Conservation (phyloP, 2,888 invertebrate species). For the Leptinotarsa juncta region DNA sequence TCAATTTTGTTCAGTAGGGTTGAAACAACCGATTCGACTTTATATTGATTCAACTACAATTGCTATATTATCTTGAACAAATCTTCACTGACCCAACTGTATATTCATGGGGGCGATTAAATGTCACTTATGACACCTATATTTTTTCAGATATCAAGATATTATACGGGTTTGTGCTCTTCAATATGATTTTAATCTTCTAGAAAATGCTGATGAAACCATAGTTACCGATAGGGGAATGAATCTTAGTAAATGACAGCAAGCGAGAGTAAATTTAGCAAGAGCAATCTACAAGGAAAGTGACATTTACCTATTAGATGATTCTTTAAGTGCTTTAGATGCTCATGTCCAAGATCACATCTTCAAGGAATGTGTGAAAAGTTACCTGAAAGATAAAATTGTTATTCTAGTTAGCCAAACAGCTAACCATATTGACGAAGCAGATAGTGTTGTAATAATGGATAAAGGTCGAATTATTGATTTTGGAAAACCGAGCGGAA, state of each 20-base stretch:
- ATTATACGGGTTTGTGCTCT: slow-evolving; percentile 75
- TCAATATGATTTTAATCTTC: slow-evolving; percentile 75
- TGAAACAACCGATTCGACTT: too few species aligned
- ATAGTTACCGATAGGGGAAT: slow-evolving; percentile 82
- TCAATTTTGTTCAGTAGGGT: too few species aligned
- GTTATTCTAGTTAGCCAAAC: slow-evolving; percentile 80
- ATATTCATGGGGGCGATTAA: too few species aligned
- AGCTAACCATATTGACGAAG: slow-evolving; percentile 72
- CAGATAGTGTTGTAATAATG: slow-evolving; percentile 53
- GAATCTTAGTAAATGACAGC: slow-evolving; percentile 82
- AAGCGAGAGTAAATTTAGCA: slow-evolving; percentile 87
- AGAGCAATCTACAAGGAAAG: slow-evolving; percentile 85
- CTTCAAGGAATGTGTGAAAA: slow-evolving; percentile 80
- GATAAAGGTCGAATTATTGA: slow-evolving; percentile 68
- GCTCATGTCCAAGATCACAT: slow-evolving; percentile 85
- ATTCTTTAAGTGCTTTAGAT: slow-evolving; percentile 91
- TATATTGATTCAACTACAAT: too few species aligned
- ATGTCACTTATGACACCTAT: background rate
- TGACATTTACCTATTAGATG: slow-evolving; percentile 83
- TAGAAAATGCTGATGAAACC: slow-evolving; percentile 83
- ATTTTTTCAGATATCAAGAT: slow-evolving; percentile 63
- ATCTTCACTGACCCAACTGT: too few species aligned
- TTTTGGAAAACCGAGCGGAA: slow-evolving; percentile 75
- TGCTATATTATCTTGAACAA: background rate
- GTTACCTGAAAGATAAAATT: slow-evolving; percentile 73